Evolutionary conservation across 2,113 vertebrate genomes (phyloP).

Genomic region (Paraplagusia blochii): DNA sequence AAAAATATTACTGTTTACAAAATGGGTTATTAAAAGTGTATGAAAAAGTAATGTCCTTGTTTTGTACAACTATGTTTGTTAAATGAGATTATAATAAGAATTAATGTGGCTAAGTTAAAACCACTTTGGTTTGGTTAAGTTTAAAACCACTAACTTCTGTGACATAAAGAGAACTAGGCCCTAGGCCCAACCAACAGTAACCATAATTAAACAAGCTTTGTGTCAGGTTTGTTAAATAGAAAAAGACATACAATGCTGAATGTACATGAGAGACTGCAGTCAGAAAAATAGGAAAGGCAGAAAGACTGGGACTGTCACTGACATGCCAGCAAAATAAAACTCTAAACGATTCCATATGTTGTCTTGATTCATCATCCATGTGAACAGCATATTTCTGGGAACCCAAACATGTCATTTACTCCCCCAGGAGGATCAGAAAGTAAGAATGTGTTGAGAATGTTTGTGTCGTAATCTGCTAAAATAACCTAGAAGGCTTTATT

Average conservation of each 20-base stretch:
- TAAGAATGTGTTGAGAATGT: neutral
- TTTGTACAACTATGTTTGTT: too few species aligned
- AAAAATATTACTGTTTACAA: too few species aligned
- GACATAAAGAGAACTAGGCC: too few species aligned
- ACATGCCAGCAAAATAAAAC: neutral
- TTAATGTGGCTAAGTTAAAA: too few species aligned
- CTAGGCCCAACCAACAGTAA: too few species aligned
- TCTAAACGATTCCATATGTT: neutral
- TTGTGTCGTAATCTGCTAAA: neutral
- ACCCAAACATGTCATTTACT: neutral
- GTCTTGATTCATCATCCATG: neutral
- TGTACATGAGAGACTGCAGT: neutral
- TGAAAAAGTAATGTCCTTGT: too few species aligned
- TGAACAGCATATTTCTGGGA: neutral
- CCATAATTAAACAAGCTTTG: neutral
- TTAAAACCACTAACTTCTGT: too few species aligned
- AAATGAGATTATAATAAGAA: too few species aligned
- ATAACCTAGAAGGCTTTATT: too few species aligned
- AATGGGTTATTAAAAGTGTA: too few species aligned
- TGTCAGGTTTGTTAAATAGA: neutral
- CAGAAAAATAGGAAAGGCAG: neutral
- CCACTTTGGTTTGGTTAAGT: too few species aligned
- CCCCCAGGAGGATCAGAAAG: neutral
- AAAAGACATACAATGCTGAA: neutral
- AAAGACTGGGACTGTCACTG: neutral